A percentile compares a stretch with the other conserved stretches of the same genome.
Conservation (phyloP, 2,113 vertebrate species). For the Oncorhynchus nerka region DNA sequence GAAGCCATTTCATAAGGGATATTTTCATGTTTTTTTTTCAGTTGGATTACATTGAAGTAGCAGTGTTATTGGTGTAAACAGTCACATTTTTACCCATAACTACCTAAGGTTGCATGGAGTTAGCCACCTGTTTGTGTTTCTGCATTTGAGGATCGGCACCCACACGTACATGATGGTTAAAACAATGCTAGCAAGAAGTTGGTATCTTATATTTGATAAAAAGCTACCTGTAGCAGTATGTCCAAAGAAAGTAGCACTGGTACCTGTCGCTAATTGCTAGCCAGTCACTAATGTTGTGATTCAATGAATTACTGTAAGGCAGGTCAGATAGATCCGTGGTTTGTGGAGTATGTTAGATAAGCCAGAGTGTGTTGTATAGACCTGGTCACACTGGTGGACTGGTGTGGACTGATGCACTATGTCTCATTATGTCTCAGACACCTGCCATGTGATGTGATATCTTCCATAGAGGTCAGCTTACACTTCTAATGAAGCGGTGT, state of each 20-base stretch:
- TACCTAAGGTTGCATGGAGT: no score
- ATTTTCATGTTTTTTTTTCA: no score
- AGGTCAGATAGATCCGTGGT: conserved; percentile 4
- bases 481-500: conserved; percentile 54
- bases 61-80: no score
- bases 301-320: conserved; percentile 2
- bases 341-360: conserved; percentile 1
- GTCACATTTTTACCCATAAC: no score
- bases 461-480: conserved; percentile 58
- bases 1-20: no score
- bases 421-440: conserved; percentile 54
- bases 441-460: conserved; percentile 50
- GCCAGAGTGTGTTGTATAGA: conserved; percentile 25
- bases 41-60: no score
- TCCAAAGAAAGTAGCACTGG: neutral
- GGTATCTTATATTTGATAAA: no score
- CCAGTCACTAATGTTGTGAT: neutral
- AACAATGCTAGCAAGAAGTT: no score
- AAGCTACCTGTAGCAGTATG: no score
- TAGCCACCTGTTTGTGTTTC: no score
- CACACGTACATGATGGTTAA: no score
- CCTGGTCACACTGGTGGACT: conserved; percentile 20
- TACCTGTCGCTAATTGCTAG: neutral
- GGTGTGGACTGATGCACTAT: conserved; percentile 32
- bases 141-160: no score